phyloP scores from a whole-genome alignment of 1,140 invertebrate genomes.

The Brachionus koreanus region DNA sequence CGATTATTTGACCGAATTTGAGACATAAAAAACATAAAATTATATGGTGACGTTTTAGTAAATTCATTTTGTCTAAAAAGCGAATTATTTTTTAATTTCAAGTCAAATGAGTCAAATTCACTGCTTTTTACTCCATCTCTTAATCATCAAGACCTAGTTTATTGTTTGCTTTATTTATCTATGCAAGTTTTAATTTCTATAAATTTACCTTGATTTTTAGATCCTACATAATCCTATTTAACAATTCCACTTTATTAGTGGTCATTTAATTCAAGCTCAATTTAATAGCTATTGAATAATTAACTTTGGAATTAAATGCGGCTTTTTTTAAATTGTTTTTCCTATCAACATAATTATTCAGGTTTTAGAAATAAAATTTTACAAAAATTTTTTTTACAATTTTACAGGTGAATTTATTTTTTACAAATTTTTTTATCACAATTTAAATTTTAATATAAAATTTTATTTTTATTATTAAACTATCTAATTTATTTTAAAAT shows the following conservation, averaged over 20 bases:
- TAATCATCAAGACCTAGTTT: slow-evolving; percentile 2
- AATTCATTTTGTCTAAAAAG: slow-evolving; percentile 29
- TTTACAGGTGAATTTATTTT: no score
- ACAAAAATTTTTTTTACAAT: no score
- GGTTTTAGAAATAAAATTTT: no score
- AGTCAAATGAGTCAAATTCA: not conserved
- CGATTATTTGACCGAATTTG: not conserved
- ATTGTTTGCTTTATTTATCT: not conserved
- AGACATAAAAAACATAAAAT: not conserved
- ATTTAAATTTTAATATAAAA: no score
- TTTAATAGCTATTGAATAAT: not conserved
- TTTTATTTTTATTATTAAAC: no score
- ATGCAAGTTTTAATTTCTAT: not conserved
- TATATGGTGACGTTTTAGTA: slow-evolving; percentile 21
- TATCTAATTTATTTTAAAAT: no score
- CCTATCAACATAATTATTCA: no score
- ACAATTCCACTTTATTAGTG: not conserved
- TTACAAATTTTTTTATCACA: no score
- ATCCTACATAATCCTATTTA: not conserved
- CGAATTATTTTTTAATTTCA: not conserved
- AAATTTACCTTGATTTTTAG: not conserved
- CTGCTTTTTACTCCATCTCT: not conserved
- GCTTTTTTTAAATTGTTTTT: no score
- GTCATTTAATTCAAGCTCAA: not conserved
- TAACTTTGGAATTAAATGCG: no score